phyloP scores from a whole-genome alignment of 2,888 invertebrate genomes.

The Dysmachus trigonus region DNA sequence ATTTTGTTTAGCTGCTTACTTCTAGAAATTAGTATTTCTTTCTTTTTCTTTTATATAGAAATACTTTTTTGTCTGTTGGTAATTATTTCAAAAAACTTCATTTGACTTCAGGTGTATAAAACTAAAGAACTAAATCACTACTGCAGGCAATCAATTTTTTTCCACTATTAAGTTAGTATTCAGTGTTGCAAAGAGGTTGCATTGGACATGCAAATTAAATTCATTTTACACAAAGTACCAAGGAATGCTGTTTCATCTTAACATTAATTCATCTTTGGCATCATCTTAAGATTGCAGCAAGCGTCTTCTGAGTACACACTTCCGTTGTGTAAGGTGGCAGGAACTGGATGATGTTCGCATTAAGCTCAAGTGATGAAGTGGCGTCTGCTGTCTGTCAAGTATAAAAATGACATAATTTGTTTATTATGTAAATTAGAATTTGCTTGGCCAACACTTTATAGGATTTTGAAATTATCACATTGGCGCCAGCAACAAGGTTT shows the following conservation, averaged over 20 bases:
- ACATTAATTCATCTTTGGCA: neutral
- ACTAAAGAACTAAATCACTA: neutral
- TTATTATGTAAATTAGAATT: constrained; percentile 24
- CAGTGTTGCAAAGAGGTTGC: neutral
- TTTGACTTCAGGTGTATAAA: neutral
- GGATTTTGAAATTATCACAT: neutral
- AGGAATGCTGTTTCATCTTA: neutral
- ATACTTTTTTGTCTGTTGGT: neutral
- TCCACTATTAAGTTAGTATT: neutral
- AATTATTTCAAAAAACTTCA: neutral
- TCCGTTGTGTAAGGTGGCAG: neutral
- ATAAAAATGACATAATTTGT: constrained; percentile 18
- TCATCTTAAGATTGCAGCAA: neutral
- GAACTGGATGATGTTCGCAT: neutral
- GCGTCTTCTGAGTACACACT: neutral
- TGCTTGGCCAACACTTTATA: constrained; percentile 7
- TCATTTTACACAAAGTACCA: neutral
- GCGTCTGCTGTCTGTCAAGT: constrained; percentile 3
- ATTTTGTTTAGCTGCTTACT: no score
- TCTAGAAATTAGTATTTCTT: no score
- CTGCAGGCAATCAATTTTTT: neutral
- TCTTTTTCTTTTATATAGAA: no score
- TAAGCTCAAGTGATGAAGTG: neutral
- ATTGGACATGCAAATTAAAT: neutral
- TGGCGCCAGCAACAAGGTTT: neutral